These are phyloP conservation scores for Protomyctophum bolini DNA, from an alignment of 2,113 vertebrate species.

Conservation along the genomic window DNA sequence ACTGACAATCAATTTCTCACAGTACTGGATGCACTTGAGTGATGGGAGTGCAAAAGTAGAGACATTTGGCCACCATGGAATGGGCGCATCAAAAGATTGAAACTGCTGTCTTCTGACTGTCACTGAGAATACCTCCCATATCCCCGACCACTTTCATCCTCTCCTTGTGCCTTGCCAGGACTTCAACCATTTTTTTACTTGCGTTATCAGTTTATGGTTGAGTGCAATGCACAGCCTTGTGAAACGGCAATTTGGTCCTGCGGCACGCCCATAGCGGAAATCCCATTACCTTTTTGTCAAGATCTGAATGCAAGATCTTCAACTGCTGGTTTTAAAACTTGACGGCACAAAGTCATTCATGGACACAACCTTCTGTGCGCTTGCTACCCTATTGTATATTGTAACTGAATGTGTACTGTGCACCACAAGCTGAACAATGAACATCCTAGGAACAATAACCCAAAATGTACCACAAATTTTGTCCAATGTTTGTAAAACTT, in stretches of 20 bases:
- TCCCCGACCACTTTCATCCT: conserved; percentile 43
- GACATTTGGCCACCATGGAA: conserved; percentile 65
- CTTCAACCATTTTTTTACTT: conserved; percentile 65
- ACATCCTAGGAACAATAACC: too few species aligned
- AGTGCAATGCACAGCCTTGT: conserved; percentile 59
- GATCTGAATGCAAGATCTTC: conserved; percentile 60
- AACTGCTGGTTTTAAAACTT: conserved; percentile 31
- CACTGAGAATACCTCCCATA: conserved; percentile 68
- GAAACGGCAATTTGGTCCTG: conserved; percentile 64
- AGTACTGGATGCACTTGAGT: conserved; percentile 71
- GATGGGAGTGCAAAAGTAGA: conserved; percentile 63
- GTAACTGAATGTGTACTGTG: too few species aligned
- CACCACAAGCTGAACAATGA: too few species aligned
- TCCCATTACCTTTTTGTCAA: conserved; percentile 64
- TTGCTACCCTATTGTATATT: too few species aligned
- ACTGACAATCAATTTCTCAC: conserved; percentile 69
- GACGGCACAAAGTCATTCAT: conserved; percentile 25
- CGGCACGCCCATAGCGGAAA: conserved; percentile 60
- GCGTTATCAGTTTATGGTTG: conserved; percentile 68
- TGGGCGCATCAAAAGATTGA: conserved; percentile 73
- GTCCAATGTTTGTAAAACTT: too few species aligned
- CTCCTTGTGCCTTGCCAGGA: conserved; percentile 50
- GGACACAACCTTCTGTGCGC: too few species aligned
- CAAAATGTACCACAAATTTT: too few species aligned
- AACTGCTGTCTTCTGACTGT: conserved; percentile 71